Conservation (phyloP, 2,113 vertebrate species). For the Dolichotis patagonum region DNA sequence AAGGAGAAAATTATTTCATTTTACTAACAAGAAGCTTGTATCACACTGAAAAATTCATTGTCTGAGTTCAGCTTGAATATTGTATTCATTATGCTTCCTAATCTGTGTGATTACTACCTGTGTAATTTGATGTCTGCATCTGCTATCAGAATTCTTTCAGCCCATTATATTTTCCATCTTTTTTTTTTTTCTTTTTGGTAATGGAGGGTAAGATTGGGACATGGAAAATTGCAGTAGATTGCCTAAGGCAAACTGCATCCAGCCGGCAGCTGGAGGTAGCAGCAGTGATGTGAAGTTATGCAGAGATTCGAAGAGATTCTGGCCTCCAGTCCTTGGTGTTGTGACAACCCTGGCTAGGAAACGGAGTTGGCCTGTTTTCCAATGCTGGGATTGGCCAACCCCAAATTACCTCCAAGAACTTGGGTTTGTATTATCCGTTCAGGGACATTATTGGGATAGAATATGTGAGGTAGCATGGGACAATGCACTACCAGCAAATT, state of each 20-base stretch:
- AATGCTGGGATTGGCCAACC: not conserved
- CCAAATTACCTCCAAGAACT: not conserved
- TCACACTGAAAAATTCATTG: conserved; percentile 67
- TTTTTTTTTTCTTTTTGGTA: conserved; percentile 68
- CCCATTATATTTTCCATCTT: conserved; percentile 78
- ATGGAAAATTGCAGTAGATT: conserved; percentile 76
- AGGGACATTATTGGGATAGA: not conserved
- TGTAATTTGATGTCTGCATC: conserved; percentile 78
- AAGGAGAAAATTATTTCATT: conserved; percentile 79
- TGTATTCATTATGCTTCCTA: conserved; percentile 80
- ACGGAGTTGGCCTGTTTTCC: conserved; percentile 31
- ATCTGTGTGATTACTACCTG: conserved; percentile 78
- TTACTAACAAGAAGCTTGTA: conserved; percentile 80
- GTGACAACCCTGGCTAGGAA: not conserved
- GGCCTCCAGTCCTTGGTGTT: not conserved
- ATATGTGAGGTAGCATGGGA: not conserved
- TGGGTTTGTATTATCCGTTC: not conserved
- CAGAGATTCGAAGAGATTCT: not conserved
- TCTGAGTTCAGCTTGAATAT: conserved; percentile 79
- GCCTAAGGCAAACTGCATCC: conserved; percentile 76
- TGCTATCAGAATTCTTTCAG: conserved; percentile 79
- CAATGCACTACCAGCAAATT: not conserved
- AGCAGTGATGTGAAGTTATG: not conserved
- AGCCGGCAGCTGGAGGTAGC: conserved; percentile 63
- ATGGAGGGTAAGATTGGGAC: conserved; percentile 67